phyloP scores from a whole-genome alignment of 2,797 vertebrate genomes.

The Pteronotus mesoamericanus region DNA sequence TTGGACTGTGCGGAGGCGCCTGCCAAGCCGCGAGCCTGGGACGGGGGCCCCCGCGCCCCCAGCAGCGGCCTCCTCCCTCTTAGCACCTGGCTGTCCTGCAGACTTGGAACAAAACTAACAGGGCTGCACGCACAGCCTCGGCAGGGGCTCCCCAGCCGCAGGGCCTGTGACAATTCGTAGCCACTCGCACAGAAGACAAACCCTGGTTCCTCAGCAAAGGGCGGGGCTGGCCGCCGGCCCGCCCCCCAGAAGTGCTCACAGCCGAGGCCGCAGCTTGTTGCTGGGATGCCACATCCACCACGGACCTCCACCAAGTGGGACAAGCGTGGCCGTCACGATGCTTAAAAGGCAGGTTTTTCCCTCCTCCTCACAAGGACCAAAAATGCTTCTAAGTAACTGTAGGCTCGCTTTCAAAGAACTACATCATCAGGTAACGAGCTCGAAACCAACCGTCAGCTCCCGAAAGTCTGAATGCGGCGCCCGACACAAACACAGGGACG shows the following conservation, averaged over 20 bases:
- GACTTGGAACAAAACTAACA: neutral
- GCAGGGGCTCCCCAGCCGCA: neutral
- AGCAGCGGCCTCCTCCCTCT: neutral
- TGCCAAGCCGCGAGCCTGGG: neutral
- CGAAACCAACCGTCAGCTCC: slow-evolving; percentile 19
- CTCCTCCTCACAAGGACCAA: slow-evolving; percentile 7
- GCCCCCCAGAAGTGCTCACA: neutral
- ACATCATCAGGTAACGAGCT: neutral
- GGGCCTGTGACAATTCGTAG: slow-evolving; percentile 17
- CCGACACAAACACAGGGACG: slow-evolving; percentile 10
- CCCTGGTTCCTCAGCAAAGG: slow-evolving; percentile 70
- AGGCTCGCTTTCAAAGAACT: slow-evolving; percentile 39
- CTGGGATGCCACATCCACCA: slow-evolving; percentile 71
- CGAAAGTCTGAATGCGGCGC: neutral
- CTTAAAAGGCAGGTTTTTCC: neutral
- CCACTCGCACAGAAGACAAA: slow-evolving; percentile 48
- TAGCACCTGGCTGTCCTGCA: neutral
- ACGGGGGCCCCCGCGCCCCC: neutral
- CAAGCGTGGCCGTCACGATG: slow-evolving; percentile 12
- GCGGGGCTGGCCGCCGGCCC: slow-evolving; percentile 37
- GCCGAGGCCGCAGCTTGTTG: slow-evolving; percentile 65
- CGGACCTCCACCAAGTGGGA: slow-evolving; percentile 30
- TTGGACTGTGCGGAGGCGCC: neutral
- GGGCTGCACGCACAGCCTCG: neutral
- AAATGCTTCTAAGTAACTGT: neutral